Base-by-base conservation (phyloP, 2,113 vertebrate species). In the Plecturocebus donacophilus region DNA sequence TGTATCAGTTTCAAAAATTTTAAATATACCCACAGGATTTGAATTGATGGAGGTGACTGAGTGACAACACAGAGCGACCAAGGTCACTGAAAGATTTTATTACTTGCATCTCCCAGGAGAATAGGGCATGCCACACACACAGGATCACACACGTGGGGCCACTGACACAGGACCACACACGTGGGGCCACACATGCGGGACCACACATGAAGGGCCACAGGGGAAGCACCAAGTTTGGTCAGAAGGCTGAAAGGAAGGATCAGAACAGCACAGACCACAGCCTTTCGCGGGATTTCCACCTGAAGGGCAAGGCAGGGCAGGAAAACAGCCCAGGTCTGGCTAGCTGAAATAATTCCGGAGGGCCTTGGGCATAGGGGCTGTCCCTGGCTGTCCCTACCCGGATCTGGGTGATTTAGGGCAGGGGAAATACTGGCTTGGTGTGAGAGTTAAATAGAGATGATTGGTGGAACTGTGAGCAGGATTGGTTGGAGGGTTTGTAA, bases 251-350 rank as follows among this genome's bases (percentile, higher is more conserved):
- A 32, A 35, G 0, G 61, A 64, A 64, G 61, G 61, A 14, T 64
- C 61, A 38, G 58, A 70, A 32, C 12, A 4, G 30, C 27, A 9
- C 1, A n/a, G 27, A 17, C 5, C 83, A 17, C 4, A n/a, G 32
- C 23, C 45, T 30, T 75, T 9, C 6, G 0, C 13, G 64, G 54
- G 42, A 42, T 42, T 42, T 68, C 4, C 4, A 0, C 11, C 4
- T 40, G 42, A 40, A 86, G 77, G 32, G 30, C 20, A n/a, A 38
- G 14, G 14, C 20, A 3, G 25, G 14, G 38, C 6, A 5, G 25
- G 13, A 30, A n/a, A 47, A 2, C 9, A 14, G 42, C 11, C 42
- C 23, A 70, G 70, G 20, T 35, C 4, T 17, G 25, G 40, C 47
- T 4, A 9, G 40, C 16, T 14, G 35, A n/a, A 19, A 11, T 85